Conservation (phyloP, 2,888 invertebrate species). For the Macrosoma leucophasiata region DNA sequence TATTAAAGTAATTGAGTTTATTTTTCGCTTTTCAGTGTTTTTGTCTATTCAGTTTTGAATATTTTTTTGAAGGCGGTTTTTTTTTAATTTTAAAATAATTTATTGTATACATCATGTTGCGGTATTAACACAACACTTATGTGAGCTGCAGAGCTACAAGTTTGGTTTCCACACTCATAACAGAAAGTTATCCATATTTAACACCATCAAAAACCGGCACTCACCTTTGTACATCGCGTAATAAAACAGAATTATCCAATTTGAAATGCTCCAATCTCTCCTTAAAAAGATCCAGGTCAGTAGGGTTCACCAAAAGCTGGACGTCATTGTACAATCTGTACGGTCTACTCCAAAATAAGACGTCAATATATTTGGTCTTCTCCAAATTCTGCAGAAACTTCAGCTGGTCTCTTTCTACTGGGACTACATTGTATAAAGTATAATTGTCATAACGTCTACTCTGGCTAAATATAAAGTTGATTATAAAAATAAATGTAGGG, state of each 20-base stretch:
- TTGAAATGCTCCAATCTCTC: constrained; percentile 43
- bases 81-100: too few species aligned
- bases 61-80: too few species aligned
- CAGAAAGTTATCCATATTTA: too few species aligned
- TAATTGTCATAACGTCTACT: constrained; percentile 39
- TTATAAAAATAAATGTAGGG: constrained; percentile 33
- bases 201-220: too few species aligned
- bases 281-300: constrained; percentile 34
- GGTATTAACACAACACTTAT: too few species aligned
- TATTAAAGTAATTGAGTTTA: too few species aligned
- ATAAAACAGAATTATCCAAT: constrained; percentile 29
- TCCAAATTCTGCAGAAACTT: constrained; percentile 46
- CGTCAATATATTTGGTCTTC: constrained; percentile 40
- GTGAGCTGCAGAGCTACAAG: too few species aligned
- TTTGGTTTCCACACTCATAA: too few species aligned
- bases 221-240: constrained; percentile 45
- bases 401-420: constrained; percentile 39
- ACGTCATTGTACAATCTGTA: constrained; percentile 39
- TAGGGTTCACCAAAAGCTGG: constrained; percentile 43
- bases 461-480: constrained; percentile 33
- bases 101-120: too few species aligned
- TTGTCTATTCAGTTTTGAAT: too few species aligned
- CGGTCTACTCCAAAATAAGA: constrained; percentile 49
- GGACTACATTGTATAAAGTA: constrained; percentile 34
- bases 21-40: too few species aligned